These are phyloP conservation scores for Sturnus vulgaris DNA, from an alignment of 2,113 vertebrate species.

Conservation along the genomic window DNA sequence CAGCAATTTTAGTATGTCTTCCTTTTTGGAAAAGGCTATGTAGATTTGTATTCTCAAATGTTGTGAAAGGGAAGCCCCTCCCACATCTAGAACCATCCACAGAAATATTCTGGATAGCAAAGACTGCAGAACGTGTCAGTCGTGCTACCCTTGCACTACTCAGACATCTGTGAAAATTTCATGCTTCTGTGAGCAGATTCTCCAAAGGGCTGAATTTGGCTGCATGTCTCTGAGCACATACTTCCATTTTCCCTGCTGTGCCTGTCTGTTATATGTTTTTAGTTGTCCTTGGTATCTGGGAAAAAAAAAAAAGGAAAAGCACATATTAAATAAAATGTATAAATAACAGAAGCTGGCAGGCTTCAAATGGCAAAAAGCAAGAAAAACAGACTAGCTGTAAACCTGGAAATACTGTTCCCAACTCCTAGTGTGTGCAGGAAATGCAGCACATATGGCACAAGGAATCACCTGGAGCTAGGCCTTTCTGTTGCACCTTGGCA, in stretches of 20 bases:
- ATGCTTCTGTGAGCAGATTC: slow-evolving; percentile 39
- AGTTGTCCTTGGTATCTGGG: background rate
- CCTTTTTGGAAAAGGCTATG: background rate
- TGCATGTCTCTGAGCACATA: background rate
- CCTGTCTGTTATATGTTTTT: slow-evolving; percentile 36
- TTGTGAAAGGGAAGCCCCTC: background rate
- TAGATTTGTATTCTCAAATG: background rate
- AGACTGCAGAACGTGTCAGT: background rate
- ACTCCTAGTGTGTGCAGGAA: background rate
- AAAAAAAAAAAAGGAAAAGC: background rate
- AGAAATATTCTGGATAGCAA: background rate
- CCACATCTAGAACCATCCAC: background rate
- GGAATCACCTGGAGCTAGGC: slow-evolving; percentile 7
- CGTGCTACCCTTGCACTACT: background rate
- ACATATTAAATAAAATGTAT: slow-evolving; percentile 35
- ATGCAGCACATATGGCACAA: background rate
- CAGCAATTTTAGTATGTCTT: background rate
- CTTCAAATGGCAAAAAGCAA: slow-evolving; percentile 51
- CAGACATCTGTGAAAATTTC: slow-evolving; percentile 58
- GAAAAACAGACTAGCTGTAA: slow-evolving; percentile 2
- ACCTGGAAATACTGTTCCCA: background rate
- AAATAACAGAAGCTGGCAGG: slow-evolving; percentile 54
- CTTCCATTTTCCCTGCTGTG: background rate
- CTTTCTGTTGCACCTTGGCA: slow-evolving; percentile 38
- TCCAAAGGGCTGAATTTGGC: slow-evolving; percentile 10